phyloP scores from a whole-genome alignment of 2,797 vertebrate genomes.

The Molossus alvarezi region DNA sequence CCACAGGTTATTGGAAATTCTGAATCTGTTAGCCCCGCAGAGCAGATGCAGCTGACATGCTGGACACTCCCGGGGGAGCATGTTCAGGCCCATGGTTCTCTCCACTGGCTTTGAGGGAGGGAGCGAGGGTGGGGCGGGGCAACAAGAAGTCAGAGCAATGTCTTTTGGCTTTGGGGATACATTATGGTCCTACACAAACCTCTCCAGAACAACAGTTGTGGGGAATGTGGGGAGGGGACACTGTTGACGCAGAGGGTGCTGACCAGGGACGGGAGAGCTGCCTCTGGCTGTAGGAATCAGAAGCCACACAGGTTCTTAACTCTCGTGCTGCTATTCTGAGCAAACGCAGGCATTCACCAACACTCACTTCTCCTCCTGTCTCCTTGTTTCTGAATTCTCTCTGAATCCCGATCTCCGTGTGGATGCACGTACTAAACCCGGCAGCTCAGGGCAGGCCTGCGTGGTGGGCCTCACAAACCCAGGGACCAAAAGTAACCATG shows the following conservation, averaged over 20 bases:
- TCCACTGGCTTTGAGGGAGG: slow-evolving; percentile 5
- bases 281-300: not conserved
- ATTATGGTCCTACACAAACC: not conserved
- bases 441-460: not conserved
- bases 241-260: slow-evolving; percentile 54
- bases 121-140: no score
- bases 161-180: not conserved
- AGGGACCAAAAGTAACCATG: not conserved
- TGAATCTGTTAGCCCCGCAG: not conserved
- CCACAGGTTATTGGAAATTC: not conserved
- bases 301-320: not conserved
- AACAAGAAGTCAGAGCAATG: not conserved
- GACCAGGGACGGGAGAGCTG: not conserved
- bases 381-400: not conserved
- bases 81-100: not conserved
- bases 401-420: not conserved
- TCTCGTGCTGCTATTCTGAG: not conserved
- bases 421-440: not conserved
- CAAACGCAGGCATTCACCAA: not conserved
- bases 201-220: not conserved
- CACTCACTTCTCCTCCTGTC: not conserved
- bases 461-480: not conserved
- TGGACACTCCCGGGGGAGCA: not conserved
- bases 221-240: not conserved
- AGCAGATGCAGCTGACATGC: not conserved